A percentile compares a stretch with the other conserved stretches of the same genome.
phyloP scores from a whole-genome alignment of 2,797 vertebrate species.

The Cyclura pinguis region DNA sequence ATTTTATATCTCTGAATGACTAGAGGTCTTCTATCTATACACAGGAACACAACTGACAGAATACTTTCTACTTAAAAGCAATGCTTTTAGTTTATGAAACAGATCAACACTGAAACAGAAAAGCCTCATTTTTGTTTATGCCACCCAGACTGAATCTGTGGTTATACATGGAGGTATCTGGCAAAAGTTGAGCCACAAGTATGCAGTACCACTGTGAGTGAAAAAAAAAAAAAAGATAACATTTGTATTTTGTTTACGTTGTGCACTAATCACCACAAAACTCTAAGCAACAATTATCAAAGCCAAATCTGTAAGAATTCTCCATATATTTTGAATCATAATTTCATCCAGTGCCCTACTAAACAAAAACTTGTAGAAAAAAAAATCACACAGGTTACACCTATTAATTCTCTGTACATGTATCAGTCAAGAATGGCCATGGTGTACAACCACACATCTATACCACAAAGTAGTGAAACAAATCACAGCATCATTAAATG shows the following conservation, averaged over 20 bases:
- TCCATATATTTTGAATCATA: slow-evolving; percentile 54
- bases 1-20: slow-evolving; percentile 60
- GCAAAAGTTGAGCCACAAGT: slow-evolving; percentile 74
- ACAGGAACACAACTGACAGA: slow-evolving; percentile 11
- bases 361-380: slow-evolving; percentile 52
- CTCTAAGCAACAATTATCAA: slow-evolving; percentile 56
- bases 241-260: slow-evolving; percentile 73
- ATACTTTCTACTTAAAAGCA: slow-evolving; percentile 57
- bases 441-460: too few relatives aligned
- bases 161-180: slow-evolving; percentile 73
- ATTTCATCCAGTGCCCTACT: slow-evolving; percentile 59
- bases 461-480: background rate
- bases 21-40: slow-evolving; percentile 41
- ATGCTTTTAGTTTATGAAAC: slow-evolving; percentile 56
- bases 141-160: slow-evolving; percentile 72
- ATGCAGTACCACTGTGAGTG: slow-evolving; percentile 68
- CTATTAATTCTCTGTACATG: slow-evolving; percentile 36
- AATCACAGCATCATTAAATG: background rate
- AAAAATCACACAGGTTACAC: slow-evolving; percentile 54
- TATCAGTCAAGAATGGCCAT: background rate
- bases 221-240: slow-evolving; percentile 61
- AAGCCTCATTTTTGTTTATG: slow-evolving; percentile 71
- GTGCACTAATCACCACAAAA: slow-evolving; percentile 66
- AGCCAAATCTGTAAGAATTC: slow-evolving; percentile 65
- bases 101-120: slow-evolving; percentile 72